Evolutionary conservation across 2,113 vertebrate species (phyloP).

Genomic region (Trogon melanurus): DNA sequence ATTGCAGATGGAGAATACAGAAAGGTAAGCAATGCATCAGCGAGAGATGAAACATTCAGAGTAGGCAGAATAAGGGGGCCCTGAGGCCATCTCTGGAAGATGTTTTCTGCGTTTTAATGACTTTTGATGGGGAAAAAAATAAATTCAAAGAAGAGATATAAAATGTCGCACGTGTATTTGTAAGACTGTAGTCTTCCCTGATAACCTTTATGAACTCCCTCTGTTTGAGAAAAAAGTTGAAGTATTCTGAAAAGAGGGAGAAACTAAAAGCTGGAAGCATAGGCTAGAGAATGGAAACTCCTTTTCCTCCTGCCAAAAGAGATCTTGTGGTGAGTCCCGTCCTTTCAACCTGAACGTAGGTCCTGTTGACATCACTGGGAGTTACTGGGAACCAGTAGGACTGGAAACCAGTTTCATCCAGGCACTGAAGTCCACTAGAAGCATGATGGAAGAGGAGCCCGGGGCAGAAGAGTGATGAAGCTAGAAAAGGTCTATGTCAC

Average conservation of each 20-base stretch:
- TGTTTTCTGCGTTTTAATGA: conserved; percentile 24
- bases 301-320: background rate
- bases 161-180: background rate
- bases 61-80: background rate
- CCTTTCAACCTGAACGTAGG: background rate
- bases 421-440: background rate
- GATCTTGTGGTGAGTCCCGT: background rate
- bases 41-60: conserved; percentile 8
- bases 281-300: background rate
- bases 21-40: background rate
- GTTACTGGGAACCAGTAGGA: background rate
- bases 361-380: background rate
- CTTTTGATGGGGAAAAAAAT: background rate
- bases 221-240: background rate
- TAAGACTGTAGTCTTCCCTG: background rate
- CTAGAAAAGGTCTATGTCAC: background rate
- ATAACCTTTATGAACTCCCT: background rate
- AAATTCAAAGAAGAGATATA: background rate
- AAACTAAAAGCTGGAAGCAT: background rate
- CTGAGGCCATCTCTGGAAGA: background rate
- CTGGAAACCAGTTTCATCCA: background rate
- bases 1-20: background rate
- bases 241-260: background rate
- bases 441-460: background rate
- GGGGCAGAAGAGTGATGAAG: background rate